Evolutionary conservation across 2,888 invertebrate species (phyloP).

Genomic region (Apamea sordens): DNA sequence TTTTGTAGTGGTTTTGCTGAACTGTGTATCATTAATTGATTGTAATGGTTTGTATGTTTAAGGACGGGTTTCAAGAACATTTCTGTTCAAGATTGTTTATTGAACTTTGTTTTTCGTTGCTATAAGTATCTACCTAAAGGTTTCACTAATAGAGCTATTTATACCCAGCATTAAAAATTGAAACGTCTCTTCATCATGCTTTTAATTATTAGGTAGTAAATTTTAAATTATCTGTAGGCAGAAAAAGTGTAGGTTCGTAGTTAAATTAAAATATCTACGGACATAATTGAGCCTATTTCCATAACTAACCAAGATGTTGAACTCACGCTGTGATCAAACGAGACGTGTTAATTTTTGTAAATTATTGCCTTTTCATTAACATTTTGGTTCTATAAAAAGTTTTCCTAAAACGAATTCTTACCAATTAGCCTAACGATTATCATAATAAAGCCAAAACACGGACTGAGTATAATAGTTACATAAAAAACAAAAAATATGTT

Average conservation of each 20-base stretch:
- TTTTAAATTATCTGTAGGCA: constrained; percentile 44
- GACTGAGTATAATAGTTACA: not conserved
- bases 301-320: constrained; percentile 64
- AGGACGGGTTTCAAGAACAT: not conserved
- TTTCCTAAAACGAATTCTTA: constrained; percentile 16
- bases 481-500: not conserved
- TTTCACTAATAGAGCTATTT: not conserved
- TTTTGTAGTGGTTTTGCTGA: not conserved
- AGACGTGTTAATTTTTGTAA: constrained; percentile 59
- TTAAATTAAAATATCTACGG: constrained; percentile 54
- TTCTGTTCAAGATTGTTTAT: not conserved
- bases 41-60: not conserved
- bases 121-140: not conserved
- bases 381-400: constrained; percentile 45
- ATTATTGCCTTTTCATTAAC: constrained; percentile 48
- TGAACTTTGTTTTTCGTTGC: not conserved
- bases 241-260: constrained; percentile 33
- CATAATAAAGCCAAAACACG: constrained; percentile 9
- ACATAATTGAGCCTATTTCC: constrained; percentile 57
- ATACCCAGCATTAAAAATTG: not conserved
- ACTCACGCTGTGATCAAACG: constrained; percentile 65
- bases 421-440: constrained; percentile 37
- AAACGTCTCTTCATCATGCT: constrained; percentile 1
- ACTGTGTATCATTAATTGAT: not conserved
- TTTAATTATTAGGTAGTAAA: constrained; percentile 16